Conservation (phyloP, 1,140 invertebrate genomes). For the Pteromalus puparum region DNA sequence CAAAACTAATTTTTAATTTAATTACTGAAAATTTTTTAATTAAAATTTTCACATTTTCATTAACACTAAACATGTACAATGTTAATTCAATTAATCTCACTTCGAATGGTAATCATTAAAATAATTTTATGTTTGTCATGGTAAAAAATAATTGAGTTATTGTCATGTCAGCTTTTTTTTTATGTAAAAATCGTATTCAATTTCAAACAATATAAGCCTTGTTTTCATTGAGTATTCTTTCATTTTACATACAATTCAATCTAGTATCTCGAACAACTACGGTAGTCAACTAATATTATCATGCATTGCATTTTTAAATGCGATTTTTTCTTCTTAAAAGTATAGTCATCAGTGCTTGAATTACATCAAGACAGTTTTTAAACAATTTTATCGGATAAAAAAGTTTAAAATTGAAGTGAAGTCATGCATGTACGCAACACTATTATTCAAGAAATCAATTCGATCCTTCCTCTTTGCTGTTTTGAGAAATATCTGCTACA, state of each 20-base stretch:
- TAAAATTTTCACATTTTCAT: neutral
- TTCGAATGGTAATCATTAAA: conserved; percentile 17
- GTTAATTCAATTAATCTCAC: conserved; percentile 5
- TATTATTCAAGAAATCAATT: too few species aligned
- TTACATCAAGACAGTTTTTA: neutral
- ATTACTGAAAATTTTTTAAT: neutral
- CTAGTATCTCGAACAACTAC: neutral
- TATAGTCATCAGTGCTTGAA: neutral
- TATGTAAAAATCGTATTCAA: too few species aligned
- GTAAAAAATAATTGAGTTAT: neutral
- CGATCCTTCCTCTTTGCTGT: too few species aligned
- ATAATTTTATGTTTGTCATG: neutral
- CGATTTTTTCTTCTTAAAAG: neutral
- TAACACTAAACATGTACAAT: neutral
- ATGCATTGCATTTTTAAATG: neutral
- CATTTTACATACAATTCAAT: neutral
- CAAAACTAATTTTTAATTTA: neutral
- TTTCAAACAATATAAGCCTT: too few species aligned
- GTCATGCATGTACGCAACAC: too few species aligned
- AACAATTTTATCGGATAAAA: neutral
- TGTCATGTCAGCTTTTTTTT: neutral
- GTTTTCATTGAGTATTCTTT: neutral
- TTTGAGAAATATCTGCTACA: too few species aligned
- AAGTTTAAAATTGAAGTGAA: neutral
- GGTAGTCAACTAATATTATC: neutral